Percentiles rank a stretch among this genome's conserved stretches.
Conservation (phyloP, 2,888 invertebrate genomes). For the Bellardia pandia region DNA sequence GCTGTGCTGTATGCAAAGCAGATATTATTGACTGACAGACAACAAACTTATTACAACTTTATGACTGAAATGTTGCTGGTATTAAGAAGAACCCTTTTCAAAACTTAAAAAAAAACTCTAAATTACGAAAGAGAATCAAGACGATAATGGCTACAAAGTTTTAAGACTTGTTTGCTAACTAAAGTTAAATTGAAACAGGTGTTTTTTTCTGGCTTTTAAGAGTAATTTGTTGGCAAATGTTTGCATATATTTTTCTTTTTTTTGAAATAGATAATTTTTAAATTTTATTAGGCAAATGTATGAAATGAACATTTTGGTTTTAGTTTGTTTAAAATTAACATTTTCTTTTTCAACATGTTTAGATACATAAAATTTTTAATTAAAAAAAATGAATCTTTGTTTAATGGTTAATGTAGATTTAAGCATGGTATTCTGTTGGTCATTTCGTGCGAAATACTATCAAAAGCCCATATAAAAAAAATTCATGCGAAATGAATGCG, state of each 20-base stretch:
- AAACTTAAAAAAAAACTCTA: constrained; percentile 28
- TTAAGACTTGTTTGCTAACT: constrained; percentile 33
- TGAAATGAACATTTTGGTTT: too few relatives aligned
- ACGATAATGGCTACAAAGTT: constrained; percentile 45
- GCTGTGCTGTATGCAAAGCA: constrained; percentile 26
- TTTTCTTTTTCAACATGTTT: too few relatives aligned
- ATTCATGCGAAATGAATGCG: too few relatives aligned
- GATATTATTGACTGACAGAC: constrained; percentile 1
- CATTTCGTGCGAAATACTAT: too few relatives aligned
- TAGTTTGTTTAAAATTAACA: too few relatives aligned
- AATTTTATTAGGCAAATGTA: not conserved
- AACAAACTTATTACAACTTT: constrained; percentile 54
- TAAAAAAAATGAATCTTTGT: too few relatives aligned
- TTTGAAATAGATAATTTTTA: not conserved
- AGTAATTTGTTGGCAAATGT: not conserved
- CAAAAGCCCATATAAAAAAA: too few relatives aligned
- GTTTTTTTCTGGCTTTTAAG: constrained; percentile 25
- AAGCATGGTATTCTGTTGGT: too few relatives aligned
- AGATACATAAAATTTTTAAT: too few relatives aligned
- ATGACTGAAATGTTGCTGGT: constrained; percentile 36
- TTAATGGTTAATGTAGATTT: too few relatives aligned
- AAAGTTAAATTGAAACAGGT: constrained; percentile 64
- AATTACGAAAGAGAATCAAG: constrained; percentile 14
- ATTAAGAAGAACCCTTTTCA: constrained; percentile 50
- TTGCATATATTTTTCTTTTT: not conserved